phyloP scores from a whole-genome alignment of 2,797 vertebrate genomes.

The Tenualosa thibaudeaui region DNA sequence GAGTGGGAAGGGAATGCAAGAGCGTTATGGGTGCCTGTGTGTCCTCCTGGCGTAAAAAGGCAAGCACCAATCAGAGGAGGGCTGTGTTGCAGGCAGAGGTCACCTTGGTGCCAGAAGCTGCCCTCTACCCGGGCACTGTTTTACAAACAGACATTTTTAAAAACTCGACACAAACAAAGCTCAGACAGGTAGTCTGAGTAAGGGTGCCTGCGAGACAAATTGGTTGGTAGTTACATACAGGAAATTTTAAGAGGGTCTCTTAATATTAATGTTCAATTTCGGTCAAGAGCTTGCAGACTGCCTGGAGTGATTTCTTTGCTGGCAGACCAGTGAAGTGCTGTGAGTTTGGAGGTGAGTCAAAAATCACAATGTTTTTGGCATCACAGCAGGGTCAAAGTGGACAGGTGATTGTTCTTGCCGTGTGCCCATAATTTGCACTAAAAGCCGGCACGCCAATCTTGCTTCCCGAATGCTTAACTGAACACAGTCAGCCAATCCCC shows the following conservation, averaged over 20 bases:
- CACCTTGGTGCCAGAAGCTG: conserved; percentile 39
- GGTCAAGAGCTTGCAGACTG: not conserved
- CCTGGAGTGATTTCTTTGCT: not conserved
- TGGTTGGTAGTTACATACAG: not conserved
- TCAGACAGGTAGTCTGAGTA: too few relatives aligned
- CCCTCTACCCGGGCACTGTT: not conserved
- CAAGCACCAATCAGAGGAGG: not conserved
- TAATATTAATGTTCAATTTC: not conserved
- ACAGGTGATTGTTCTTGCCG: not conserved
- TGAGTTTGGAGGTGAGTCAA: not conserved
- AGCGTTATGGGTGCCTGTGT: not conserved
- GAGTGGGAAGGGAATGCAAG: not conserved
- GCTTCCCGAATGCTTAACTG: not conserved
- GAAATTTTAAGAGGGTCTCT: too few relatives aligned
- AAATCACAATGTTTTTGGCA: not conserved
- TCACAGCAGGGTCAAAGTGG: conserved; percentile 6
- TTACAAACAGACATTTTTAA: too few relatives aligned
- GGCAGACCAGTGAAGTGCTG: not conserved
- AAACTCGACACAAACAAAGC: too few relatives aligned
- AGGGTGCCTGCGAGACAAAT: not conserved
- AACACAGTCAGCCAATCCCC: not conserved
- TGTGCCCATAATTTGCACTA: not conserved
- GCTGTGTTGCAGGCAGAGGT: conserved; percentile 34
- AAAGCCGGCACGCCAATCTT: not conserved
- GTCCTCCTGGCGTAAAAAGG: too few relatives aligned